A percentile compares a stretch with the other conserved stretches of the same genome.
phyloP scores from a whole-genome alignment of 2,113 vertebrate genomes.

The Semicossyphus pulcher region DNA sequence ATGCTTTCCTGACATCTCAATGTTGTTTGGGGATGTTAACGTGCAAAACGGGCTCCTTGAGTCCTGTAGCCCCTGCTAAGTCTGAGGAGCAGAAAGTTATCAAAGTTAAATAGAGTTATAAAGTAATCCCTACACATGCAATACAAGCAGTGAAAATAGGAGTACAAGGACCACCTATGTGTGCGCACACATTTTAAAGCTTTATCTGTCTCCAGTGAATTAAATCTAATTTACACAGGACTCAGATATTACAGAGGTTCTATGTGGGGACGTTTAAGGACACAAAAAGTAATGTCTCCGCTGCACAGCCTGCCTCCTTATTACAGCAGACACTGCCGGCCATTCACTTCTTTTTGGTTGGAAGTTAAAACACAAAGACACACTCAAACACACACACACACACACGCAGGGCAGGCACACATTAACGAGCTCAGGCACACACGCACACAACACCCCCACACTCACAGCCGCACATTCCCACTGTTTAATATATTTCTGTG shows the following conservation, averaged over 20 bases:
- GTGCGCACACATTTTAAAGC: constrained; percentile 55
- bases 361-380: constrained; percentile 52
- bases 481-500: constrained; percentile 81
- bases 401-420: constrained; percentile 15
- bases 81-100: constrained; percentile 42
- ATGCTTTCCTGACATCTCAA: constrained; percentile 42
- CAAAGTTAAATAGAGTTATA: constrained; percentile 60
- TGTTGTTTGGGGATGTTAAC: constrained; percentile 44
- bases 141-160: constrained; percentile 29
- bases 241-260: constrained; percentile 67
- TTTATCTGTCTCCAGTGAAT: constrained; percentile 64
- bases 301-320: constrained; percentile 62
- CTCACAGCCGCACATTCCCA: constrained; percentile 66
- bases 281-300: constrained; percentile 60
- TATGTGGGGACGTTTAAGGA: constrained; percentile 62
- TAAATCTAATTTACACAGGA: constrained; percentile 72
- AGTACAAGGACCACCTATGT: constrained; percentile 22
- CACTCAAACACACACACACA: constrained; percentile 20
- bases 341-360: constrained; percentile 54
- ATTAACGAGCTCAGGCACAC: constrained; percentile 31
- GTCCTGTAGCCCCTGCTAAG: constrained; percentile 2
- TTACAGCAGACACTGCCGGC: constrained; percentile 65
- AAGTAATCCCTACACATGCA: constrained; percentile 43
- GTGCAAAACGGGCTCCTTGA: constrained; percentile 25
- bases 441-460: constrained; percentile 58